A percentile compares a stretch with the other conserved stretches of the same genome.
Evolutionary conservation across 2,888 invertebrate genomes (phyloP).

Genomic region (Chrysodeixis includens): DNA sequence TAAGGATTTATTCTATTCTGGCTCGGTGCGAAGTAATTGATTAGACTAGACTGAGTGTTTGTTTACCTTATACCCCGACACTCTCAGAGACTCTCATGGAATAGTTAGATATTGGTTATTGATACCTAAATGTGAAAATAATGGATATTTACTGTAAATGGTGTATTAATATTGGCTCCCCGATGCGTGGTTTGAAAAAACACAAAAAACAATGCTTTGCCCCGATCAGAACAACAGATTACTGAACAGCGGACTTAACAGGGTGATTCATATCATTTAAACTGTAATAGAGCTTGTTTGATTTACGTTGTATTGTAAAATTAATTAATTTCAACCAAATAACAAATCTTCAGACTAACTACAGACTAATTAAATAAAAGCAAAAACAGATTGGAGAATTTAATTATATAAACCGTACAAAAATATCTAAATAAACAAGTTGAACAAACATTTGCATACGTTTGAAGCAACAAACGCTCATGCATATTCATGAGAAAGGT

Average conservation of each 20-base stretch:
- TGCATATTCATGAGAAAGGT: conserved; percentile 54
- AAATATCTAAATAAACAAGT: conserved; percentile 31
- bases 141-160: background rate
- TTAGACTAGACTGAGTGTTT: background rate
- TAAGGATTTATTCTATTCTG: conserved; percentile 1
- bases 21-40: background rate
- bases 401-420: conserved; percentile 33
- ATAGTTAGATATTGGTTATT: no score
- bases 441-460: conserved; percentile 46
- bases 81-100: background rate
- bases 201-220: no score
- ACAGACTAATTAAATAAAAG: conserved; percentile 8
- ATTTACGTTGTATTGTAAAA: background rate
- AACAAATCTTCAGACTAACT: background rate
- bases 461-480: conserved; percentile 49
- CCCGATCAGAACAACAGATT: no score
- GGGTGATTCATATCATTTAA: no score
- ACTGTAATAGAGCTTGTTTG: background rate
- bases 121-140: background rate
- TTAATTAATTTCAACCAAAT: conserved; percentile 15
- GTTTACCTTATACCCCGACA: background rate
- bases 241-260: no score
- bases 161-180: no score
- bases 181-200: no score
- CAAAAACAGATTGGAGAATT: conserved; percentile 9